A percentile compares a stretch with the other conserved stretches of the same genome.
These are phyloP conservation scores for Aethina tumida DNA, from an alignment of 1,140 invertebrate species.

Conservation along the genomic window DNA sequence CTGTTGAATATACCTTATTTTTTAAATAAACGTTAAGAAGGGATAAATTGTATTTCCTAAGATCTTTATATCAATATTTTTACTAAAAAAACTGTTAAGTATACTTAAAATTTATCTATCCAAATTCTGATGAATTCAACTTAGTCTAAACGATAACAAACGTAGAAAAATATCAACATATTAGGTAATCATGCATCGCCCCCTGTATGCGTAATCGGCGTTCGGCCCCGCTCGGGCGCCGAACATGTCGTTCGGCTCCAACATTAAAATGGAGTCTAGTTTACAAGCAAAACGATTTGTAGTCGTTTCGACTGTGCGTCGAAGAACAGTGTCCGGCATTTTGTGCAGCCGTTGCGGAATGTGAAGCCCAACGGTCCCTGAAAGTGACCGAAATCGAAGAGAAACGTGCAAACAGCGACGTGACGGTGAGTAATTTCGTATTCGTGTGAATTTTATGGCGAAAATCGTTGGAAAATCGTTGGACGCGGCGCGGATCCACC, in stretches of 20 bases:
- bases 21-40: too few relatives aligned
- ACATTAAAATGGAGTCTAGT: slow-evolving; percentile 26
- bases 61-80: too few relatives aligned
- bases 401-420: slow-evolving; percentile 4
- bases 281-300: slow-evolving; percentile 25
- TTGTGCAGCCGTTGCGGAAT: slow-evolving; percentile 8
- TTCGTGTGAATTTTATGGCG: slow-evolving; percentile 8
- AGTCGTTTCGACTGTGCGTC: slow-evolving; percentile 15
- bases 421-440: slow-evolving; percentile 16
- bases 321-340: not conserved
- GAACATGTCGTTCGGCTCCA: slow-evolving; percentile 2
- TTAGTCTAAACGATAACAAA: too few relatives aligned
- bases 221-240: slow-evolving; percentile 3
- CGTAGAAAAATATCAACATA: too few relatives aligned
- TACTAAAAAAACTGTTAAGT: too few relatives aligned
- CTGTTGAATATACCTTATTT: too few relatives aligned
- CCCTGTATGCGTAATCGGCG: too few relatives aligned
- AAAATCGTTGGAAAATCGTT: slow-evolving; percentile 1
- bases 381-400: slow-evolving; percentile 3
- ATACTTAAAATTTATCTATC: too few relatives aligned
- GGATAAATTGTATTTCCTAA: too few relatives aligned
- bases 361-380: slow-evolving; percentile 9
- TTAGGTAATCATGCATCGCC: too few relatives aligned
- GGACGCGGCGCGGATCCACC: slow-evolving; percentile 9
- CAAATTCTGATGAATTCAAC: too few relatives aligned